Evolutionary conservation across 2,888 invertebrate species (phyloP).

Genomic region (Troilus luridus): DNA sequence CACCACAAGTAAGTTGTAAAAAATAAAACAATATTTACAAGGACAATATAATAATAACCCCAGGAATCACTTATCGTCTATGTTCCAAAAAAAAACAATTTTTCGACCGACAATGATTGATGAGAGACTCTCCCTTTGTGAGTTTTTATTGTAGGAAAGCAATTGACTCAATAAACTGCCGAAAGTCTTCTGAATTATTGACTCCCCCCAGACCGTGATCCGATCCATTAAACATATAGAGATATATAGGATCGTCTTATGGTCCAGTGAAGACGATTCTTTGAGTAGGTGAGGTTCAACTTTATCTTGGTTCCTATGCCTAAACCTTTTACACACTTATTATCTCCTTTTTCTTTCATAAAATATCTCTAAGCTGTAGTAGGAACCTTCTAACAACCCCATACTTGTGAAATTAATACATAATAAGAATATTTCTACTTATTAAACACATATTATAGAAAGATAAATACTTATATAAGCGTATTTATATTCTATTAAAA

Average conservation of each 20-base stretch:
- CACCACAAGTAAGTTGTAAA: neutral
- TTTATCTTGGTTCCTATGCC: neutral
- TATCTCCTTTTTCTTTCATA: neutral
- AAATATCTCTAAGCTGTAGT: neutral
- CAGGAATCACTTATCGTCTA: neutral
- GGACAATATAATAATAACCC: neutral
- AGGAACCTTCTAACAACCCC: too few relatives aligned
- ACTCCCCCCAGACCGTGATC: neutral
- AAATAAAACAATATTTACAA: neutral
- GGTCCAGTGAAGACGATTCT: conserved; percentile 36
- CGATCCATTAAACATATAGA: conserved; percentile 40
- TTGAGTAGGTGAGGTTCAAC: conserved; percentile 18
- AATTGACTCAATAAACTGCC: conserved; percentile 33
- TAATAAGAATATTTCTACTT: too few relatives aligned
- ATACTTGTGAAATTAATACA: too few relatives aligned
- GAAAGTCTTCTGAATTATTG: conserved; percentile 37
- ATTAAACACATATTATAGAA: too few relatives aligned
- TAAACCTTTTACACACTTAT: neutral
- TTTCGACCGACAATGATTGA: conserved; percentile 25
- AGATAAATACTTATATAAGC: too few relatives aligned
- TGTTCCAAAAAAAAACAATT: neutral
- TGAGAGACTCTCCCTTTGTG: neutral
- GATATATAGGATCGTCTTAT: conserved; percentile 34
- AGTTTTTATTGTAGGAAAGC: conserved; percentile 13
- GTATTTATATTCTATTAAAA: too few relatives aligned